Percentiles rank a stretch among this genome's conserved stretches.
phyloP scores from a whole-genome alignment of 2,888 invertebrate genomes.

The Aphrophora alni region DNA sequence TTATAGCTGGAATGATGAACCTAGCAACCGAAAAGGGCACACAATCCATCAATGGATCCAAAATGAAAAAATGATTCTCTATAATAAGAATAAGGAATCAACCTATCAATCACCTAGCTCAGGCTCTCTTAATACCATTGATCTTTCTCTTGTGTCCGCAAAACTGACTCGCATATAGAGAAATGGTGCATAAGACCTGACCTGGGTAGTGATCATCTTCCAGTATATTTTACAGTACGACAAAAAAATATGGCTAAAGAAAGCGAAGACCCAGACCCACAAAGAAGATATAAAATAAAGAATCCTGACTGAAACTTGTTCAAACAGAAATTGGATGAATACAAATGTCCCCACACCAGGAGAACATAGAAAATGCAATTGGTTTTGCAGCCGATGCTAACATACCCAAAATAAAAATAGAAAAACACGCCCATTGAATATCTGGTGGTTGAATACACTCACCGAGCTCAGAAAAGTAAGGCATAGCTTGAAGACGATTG shows the following conservation, averaged over 20 bases:
- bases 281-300: too few species aligned
- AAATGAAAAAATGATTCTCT: constrained; percentile 27
- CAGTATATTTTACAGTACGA: background rate
- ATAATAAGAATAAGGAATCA: constrained; percentile 2
- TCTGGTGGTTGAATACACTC: too few species aligned
- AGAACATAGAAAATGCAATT: too few species aligned
- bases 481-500: background rate
- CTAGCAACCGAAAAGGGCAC: constrained; percentile 2
- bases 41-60: constrained; percentile 13
- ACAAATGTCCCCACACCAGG: too few species aligned
- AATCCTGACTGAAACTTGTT: too few species aligned
- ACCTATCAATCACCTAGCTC: constrained; percentile 23
- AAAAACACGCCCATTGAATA: too few species aligned
- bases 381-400: too few species aligned
- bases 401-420: too few species aligned
- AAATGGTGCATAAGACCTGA: constrained; percentile 12
- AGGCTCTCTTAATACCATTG: constrained; percentile 14
- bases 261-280: background rate
- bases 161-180: background rate
- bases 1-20: background rate
- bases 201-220: background rate
- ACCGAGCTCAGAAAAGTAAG: too few species aligned
- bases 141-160: constrained; percentile 9
- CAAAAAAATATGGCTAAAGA: background rate
- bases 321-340: too few species aligned